A percentile compares a stretch with the other conserved stretches of the same genome.
Evolutionary conservation across 2,888 invertebrate species (phyloP).

Genomic region (Thecocarcelia acutangulata): DNA sequence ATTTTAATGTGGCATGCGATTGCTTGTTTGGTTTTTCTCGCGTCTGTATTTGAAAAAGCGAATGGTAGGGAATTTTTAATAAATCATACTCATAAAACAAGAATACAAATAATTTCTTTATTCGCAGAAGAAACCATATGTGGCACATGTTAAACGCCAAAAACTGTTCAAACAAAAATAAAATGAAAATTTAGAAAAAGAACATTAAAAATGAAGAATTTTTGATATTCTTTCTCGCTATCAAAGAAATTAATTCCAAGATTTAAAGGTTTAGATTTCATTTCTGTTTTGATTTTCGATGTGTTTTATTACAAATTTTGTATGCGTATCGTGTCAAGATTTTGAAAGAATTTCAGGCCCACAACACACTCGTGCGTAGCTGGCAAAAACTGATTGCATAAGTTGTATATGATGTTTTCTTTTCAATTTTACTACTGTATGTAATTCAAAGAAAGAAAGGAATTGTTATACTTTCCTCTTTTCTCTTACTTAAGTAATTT

Average conservation of each 20-base stretch:
- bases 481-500: too few species aligned
- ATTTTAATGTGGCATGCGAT: conserved; percentile 37
- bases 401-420: conserved; percentile 10
- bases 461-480: too few species aligned
- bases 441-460: neutral
- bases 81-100: conserved; percentile 36
- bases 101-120: conserved; percentile 50
- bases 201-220: neutral
- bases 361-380: neutral
- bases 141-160: conserved; percentile 59
- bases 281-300: neutral
- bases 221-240: conserved; percentile 1
- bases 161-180: conserved; percentile 20
- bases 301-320: conserved; percentile 46
- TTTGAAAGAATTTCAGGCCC: conserved; percentile 6
- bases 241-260: neutral
- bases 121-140: conserved; percentile 47
- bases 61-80: conserved; percentile 24
- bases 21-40: neutral
- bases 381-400: neutral
- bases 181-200: conserved; percentile 15
- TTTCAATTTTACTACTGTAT: neutral
- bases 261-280: neutral
- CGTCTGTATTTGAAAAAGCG: conserved; percentile 21
- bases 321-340: conserved; percentile 60